Evolutionary conservation across 2,888 invertebrate species (phyloP).

Genomic region (Spilosoma lubricipeda): DNA sequence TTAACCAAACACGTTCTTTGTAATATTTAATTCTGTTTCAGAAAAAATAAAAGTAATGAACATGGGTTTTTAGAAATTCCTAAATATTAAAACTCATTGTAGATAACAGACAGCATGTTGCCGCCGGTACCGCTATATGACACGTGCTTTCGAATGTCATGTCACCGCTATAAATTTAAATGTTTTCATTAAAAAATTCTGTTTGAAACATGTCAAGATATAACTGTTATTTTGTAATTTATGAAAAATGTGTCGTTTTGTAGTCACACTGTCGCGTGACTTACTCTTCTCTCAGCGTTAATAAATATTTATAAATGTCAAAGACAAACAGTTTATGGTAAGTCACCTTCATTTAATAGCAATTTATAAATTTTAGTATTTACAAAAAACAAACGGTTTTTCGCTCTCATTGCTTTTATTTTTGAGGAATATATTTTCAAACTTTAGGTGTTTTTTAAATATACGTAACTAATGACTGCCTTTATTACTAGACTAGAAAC

Average conservation of each 20-base stretch:
- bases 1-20: too few relatives aligned
- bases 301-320: not conserved
- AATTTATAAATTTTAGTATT: not conserved
- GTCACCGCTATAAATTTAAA: not conserved
- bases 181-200: not conserved
- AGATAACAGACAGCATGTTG: not conserved
- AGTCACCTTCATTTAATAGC: not conserved
- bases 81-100: not conserved
- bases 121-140: not conserved
- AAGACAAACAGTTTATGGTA: not conserved
- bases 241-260: not conserved
- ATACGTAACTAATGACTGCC: too few relatives aligned
- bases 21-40: not conserved
- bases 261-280: not conserved
- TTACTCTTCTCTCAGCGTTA: not conserved
- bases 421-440: not conserved
- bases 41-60: not conserved
- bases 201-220: not conserved
- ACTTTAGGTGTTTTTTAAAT: too few relatives aligned
- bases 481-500: too few relatives aligned
- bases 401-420: not conserved
- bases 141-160: not conserved
- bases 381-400: not conserved
- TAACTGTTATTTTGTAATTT: not conserved
- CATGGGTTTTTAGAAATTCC: not conserved